Evolutionary conservation across 2,888 invertebrate species (phyloP).

Genomic region (Glyphotaelius pellucidus): DNA sequence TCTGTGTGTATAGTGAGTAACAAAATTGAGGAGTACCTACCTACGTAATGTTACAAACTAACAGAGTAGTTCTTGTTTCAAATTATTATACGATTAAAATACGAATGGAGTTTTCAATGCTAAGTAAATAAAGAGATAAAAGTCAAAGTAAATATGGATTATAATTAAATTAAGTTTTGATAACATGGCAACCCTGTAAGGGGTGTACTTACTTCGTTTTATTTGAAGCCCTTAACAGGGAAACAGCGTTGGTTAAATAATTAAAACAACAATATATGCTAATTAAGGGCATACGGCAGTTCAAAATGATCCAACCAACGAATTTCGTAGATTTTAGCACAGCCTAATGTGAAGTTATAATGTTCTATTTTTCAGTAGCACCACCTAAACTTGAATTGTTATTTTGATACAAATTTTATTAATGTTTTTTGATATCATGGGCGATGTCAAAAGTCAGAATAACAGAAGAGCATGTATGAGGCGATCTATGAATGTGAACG

Average conservation of each 20-base stretch:
- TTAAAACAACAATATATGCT: slow-evolving; percentile 22
- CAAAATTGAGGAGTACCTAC: neutral
- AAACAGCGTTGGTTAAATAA: slow-evolving; percentile 29
- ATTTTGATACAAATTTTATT: neutral
- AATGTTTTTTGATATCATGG: neutral
- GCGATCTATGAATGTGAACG: no score
- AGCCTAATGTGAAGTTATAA: neutral
- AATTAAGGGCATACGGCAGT: neutral
- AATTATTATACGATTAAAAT: neutral
- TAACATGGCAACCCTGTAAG: neutral
- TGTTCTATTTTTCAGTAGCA: neutral
- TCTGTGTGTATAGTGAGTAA: no score
- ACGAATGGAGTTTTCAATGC: neutral
- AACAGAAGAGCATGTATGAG: no score
- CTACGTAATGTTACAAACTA: neutral
- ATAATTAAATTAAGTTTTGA: neutral
- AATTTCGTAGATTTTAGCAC: neutral
- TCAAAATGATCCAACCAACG: neutral
- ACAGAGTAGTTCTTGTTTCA: neutral
- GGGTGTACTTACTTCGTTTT: neutral
- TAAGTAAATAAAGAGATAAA: neutral
- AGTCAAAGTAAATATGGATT: neutral
- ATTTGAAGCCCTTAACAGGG: neutral
- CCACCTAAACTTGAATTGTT: neutral
- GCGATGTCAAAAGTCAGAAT: no score